These are phyloP conservation scores for Erithacus rubecula DNA, from an alignment of 2,797 vertebrate species.

Conservation along the genomic window DNA sequence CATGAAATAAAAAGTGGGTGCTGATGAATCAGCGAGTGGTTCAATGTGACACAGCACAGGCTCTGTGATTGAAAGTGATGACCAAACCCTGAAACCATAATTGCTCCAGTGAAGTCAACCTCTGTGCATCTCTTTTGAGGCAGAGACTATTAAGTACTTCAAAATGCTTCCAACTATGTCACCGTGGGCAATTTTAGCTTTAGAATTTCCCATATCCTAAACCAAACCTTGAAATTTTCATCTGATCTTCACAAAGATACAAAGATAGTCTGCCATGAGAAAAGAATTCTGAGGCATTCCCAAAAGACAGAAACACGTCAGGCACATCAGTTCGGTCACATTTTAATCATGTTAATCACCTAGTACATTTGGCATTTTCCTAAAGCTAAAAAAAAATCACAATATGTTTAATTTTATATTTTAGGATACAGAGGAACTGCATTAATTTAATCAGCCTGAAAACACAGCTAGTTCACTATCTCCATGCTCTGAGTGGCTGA, in stretches of 20 bases:
- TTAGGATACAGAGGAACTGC: not conserved
- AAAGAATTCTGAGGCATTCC: not conserved
- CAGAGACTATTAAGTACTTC: not conserved
- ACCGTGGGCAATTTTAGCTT: not conserved
- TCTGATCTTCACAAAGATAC: not conserved
- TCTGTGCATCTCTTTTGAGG: not conserved
- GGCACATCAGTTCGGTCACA: not conserved
- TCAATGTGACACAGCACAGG: not conserved
- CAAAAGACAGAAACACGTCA: not conserved
- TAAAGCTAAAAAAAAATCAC: not conserved
- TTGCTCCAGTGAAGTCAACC: not conserved
- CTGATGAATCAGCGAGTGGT: not conserved
- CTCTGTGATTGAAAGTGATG: not conserved
- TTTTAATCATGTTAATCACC: conserved; percentile 17
- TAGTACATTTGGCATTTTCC: not conserved
- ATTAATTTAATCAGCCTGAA: not conserved
- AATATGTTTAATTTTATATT: not conserved
- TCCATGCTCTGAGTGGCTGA: not conserved
- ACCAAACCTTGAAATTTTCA: not conserved
- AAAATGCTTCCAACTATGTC: not conserved
- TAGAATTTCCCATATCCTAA: not conserved
- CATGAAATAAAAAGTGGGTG: not conserved
- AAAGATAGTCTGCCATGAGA: not conserved
- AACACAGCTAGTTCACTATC: not conserved
- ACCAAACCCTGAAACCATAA: not conserved